Base-by-base conservation (phyloP, 2,113 vertebrate species). In the Megalops atlanticus region DNA sequence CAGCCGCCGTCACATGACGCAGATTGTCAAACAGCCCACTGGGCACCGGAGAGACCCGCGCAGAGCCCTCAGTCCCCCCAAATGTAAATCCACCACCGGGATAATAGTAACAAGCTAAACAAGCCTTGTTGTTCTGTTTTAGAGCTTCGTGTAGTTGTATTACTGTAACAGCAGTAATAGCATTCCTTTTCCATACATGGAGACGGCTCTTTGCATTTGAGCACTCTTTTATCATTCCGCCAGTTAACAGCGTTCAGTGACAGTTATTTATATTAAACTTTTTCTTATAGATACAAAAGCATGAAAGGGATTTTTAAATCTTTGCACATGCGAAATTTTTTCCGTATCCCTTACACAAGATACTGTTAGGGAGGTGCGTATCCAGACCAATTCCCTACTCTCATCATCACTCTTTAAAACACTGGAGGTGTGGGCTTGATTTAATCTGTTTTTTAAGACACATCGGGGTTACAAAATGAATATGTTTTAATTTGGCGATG, bases 1-100 rank as follows among this genome's bases (percentile, higher is more conserved):
- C 76, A 70, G 74, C 76, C 80, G 73, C 82, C 85, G 83, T 87
- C 85, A 87, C 85, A 87, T 85, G 85, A 87, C 77, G 81, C 81
- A 80, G 70, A 27, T 15, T 83, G 76, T 78, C 45, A 78, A 47
- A 49, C 69, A 38, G 74, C 47, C 75, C 38, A 12, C 72, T 43
- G 77, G 77, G 35, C 77, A 27, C 40, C 14, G 64, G 58, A 70
- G 77, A 40, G 64, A 79, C 68, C 64, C 15, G 64, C 52, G 40
- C 33, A n/a, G 24, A 64, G n/a, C n/a, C 58, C 11, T 64, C 38
- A 78, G 35, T 78, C 49, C n/a, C 49, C 18, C 41, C 68, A 7
- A 47, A 41, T n/a, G n/a, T 49, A 12, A 36, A 47, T n/a, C 69
- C 43, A 72, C 41, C 69, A 1, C 43, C 69, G 79, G 36, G 78